A percentile compares a stretch with the other conserved stretches of the same genome.
Conservation (phyloP, 2,113 vertebrate species). For the Tychaedon coryphoeus region DNA sequence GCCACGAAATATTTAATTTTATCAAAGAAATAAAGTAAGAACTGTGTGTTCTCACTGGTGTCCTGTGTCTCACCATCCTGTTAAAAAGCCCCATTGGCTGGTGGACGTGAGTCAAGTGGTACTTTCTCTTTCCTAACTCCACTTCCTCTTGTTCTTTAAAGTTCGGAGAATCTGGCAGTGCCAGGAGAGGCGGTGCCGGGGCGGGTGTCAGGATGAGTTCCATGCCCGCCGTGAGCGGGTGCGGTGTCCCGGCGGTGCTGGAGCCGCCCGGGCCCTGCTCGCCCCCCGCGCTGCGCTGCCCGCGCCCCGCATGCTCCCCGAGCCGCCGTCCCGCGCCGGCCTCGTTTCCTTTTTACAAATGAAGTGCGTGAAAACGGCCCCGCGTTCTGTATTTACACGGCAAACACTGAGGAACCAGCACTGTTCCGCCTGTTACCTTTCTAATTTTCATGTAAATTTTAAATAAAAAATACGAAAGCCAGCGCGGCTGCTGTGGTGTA, state of each 20-base stretch:
- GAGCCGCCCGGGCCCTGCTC: background rate
- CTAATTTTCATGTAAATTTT: conserved; percentile 67
- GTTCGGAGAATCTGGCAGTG: background rate
- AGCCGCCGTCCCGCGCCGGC: background rate
- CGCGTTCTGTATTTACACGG: background rate
- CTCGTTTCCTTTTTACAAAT: background rate
- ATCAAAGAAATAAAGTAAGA: conserved; percentile 48
- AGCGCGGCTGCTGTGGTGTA: background rate
- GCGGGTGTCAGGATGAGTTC: background rate
- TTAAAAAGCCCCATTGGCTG: background rate
- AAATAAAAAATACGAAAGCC: conserved; percentile 65
- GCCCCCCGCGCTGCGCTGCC: background rate
- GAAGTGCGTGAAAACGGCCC: background rate
- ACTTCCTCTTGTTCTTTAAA: background rate
- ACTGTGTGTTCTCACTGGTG: conserved; percentile 21
- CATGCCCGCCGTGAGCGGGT: background rate
- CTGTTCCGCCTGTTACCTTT: conserved; percentile 60
- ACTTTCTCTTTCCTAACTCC: background rate
- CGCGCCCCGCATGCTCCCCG: background rate
- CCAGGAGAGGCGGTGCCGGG: background rate
- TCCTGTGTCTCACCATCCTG: conserved; percentile 14
- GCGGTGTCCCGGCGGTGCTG: background rate
- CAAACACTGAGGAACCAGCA: conserved; percentile 25
- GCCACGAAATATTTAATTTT: conserved; percentile 52
- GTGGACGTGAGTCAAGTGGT: background rate